Conservation (phyloP, 2,113 vertebrate genomes). For the Strix uralensis region DNA sequence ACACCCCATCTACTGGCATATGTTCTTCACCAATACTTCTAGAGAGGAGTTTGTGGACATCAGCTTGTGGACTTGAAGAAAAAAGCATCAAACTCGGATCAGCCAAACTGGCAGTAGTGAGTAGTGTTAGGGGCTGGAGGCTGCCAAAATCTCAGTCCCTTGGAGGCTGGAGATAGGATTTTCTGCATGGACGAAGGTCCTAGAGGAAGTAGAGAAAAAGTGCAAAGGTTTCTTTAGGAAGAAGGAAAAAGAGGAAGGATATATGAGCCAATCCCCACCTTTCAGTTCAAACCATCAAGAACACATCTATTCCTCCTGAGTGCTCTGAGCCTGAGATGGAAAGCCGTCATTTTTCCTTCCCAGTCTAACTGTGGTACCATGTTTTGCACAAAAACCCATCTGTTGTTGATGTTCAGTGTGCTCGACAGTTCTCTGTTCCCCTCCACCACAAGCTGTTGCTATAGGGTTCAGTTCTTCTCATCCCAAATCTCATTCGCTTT, state of each 20-base stretch:
- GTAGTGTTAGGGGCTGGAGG: neutral
- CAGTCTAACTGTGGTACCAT: constrained; percentile 18
- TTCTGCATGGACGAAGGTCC: neutral
- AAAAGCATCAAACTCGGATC: neutral
- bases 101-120: neutral
- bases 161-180: neutral
- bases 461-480: constrained; percentile 44
- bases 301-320: neutral
- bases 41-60: neutral
- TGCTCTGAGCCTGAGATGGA: neutral
- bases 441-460: constrained; percentile 64
- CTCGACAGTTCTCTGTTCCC: constrained; percentile 49
- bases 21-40: neutral
- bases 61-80: neutral
- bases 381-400: constrained; percentile 64
- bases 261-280: neutral
- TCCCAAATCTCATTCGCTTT: constrained; percentile 47
- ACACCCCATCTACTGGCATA: neutral
- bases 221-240: neutral
- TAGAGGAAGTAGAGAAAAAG: neutral
- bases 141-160: neutral
- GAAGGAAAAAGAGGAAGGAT: neutral
- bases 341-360: constrained; percentile 19
- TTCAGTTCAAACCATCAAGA: neutral
- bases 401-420: constrained; percentile 65